Percentiles rank a stretch among this genome's conserved stretches.
These are phyloP conservation scores for Agonopterix heracliana DNA, from an alignment of 2,888 invertebrate genomes.

Conservation along the genomic window DNA sequence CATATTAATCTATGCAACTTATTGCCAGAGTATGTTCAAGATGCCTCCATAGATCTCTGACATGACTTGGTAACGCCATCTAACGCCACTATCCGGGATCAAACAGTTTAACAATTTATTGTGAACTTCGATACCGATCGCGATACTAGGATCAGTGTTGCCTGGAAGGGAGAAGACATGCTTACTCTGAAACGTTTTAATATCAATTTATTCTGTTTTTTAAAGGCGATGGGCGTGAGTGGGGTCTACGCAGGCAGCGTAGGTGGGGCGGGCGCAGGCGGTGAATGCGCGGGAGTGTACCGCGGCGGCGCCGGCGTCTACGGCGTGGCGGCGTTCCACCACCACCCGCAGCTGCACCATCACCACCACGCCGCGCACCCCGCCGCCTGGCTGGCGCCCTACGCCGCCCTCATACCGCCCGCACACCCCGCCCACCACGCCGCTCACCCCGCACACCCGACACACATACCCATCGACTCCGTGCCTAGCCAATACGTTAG, in stretches of 20 bases:
- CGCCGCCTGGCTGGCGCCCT: constrained; percentile 66
- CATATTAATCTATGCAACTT: too few relatives aligned
- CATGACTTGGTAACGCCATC: too few relatives aligned
- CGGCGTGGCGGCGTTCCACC: constrained; percentile 65
- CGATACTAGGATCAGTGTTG: too few relatives aligned
- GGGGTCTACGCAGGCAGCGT: constrained; percentile 62
- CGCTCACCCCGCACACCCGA: constrained; percentile 55
- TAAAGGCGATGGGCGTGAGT: constrained; percentile 61
- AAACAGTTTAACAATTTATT: too few relatives aligned
- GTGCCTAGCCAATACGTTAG: constrained; percentile 73
- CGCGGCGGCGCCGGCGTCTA: constrained; percentile 61
- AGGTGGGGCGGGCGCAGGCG: constrained; percentile 47
- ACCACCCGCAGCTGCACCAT: constrained; percentile 63
- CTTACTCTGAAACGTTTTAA: too few relatives aligned
- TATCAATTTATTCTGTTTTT: neutral
- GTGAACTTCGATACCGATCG: too few relatives aligned
- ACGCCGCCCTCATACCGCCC: constrained; percentile 61
- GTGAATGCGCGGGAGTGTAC: constrained; percentile 63
- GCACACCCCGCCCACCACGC: constrained; percentile 57
- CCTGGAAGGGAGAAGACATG: too few relatives aligned
- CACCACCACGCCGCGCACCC: constrained; percentile 61
- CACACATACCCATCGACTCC: constrained; percentile 65
- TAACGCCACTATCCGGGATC: too few relatives aligned
- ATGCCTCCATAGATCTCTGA: too few relatives aligned
- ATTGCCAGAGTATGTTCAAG: too few relatives aligned